Evolutionary conservation across 2,888 invertebrate species (phyloP), one percentile per base, ranked within the genome.

Genomic region (Drosophila mercatorum): DNA sequence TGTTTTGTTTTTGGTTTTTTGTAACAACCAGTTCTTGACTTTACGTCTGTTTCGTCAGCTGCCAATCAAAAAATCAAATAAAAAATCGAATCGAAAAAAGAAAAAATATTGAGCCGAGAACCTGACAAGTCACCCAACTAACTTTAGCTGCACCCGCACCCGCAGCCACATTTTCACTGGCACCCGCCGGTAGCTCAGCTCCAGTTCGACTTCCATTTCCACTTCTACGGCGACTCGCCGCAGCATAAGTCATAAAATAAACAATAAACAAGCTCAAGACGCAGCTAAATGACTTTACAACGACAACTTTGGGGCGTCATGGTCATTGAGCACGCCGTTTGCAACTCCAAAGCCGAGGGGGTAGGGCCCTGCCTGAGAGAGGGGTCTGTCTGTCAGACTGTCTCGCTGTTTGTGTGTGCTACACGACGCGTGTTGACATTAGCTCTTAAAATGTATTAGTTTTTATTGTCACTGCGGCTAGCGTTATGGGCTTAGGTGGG

Each of bases 381-480:
- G 22, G 38, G 51, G 22, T 8, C 26, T 36, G n/a, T 67, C 12
- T 55, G 75, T 75, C 22, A 22, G 22, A 22, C 22, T 12, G 49
- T 34, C 12, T 43, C 36, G 12, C n/a, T 38, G 14, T 36, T 11
- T 59, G 76, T 77, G 80, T 63, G 66, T 76, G 76, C 71, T 51
- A 56, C 31, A 52, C 57, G 75, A 71, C 75, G 77, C 75, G 77
- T 76, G 84, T 87, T 83, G 84, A 81, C 88, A 87, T 87, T 84
- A 79, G 52, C 84, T 76, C 84, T 83, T 87, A 87, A 74, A 83
- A 84, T 87, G 71, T 78, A 87, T 83, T 74, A 81, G 78, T 78
- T 84, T 79, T 74, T 76, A 78, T 83, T 72, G 72, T 69, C 68
- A 77, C 72, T 77, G 62, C 36, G 56, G 57, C 63, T 8, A 47